Percentiles rank a stretch among this genome's conserved stretches.
Conservation (phyloP, 2,113 vertebrate species). For the Melanotaenia duboulayi region DNA sequence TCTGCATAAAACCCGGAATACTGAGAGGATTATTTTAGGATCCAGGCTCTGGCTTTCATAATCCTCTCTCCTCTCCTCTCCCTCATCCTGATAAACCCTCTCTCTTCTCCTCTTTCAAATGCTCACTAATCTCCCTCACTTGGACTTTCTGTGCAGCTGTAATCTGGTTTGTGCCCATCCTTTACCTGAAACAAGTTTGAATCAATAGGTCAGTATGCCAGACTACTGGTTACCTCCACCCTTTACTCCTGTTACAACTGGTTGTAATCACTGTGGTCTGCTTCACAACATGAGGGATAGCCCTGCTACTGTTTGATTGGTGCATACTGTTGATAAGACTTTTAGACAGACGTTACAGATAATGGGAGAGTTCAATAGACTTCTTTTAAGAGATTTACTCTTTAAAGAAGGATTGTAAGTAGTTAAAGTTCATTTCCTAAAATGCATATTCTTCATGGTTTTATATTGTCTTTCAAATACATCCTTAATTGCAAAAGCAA, state of each 20-base stretch:
- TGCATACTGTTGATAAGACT: not conserved
- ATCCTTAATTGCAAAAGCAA: too few species aligned
- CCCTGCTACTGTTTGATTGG: not conserved
- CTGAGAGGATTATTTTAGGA: constrained; percentile 84
- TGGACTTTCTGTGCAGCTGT: constrained; percentile 51
- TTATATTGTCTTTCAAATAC: not conserved
- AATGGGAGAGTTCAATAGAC: not conserved
- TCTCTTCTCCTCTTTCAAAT: constrained; percentile 76
- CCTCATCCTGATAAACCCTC: constrained; percentile 80
- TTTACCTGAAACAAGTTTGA: constrained; percentile 57
- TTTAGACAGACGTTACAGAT: not conserved
- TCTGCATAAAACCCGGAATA: constrained; percentile 63
- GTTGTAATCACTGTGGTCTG: not conserved
- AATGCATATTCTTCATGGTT: not conserved
- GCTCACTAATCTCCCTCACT: constrained; percentile 68
- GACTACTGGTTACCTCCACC: constrained; percentile 3
- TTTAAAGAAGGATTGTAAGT: too few species aligned
- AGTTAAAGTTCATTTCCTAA: not conserved
- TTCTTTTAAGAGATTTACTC: too few species aligned
- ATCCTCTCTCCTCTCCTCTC: constrained; percentile 78
- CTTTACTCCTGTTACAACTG: not conserved
- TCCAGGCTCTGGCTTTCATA: constrained; percentile 76
- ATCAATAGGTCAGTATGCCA: constrained; percentile 72
- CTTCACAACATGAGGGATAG: not conserved
- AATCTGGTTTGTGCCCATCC: constrained; percentile 69